A percentile compares a stretch with the other conserved stretches of the same genome.
These are phyloP conservation scores for Aleiodes testaceus DNA, from an alignment of 2,888 invertebrate genomes.

Conservation along the genomic window DNA sequence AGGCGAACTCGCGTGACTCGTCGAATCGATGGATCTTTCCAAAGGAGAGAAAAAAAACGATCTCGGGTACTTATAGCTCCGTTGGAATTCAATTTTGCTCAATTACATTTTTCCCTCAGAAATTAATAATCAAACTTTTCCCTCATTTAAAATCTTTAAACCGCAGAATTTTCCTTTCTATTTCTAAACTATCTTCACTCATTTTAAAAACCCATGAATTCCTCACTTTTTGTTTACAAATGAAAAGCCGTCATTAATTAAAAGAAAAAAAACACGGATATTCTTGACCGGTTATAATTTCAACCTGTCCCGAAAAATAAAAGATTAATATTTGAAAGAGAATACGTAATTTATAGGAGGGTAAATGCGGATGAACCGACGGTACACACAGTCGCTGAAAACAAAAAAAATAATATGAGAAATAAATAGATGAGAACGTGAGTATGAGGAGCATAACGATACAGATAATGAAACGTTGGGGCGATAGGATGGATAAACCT, in stretches of 20 bases:
- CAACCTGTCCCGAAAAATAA: not conserved
- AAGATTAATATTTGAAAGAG: not conserved
- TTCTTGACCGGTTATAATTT: not conserved
- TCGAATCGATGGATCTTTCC: constrained; percentile 43
- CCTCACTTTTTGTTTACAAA: too few species aligned
- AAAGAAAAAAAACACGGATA: not conserved
- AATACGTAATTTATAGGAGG: not conserved
- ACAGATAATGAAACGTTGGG: constrained; percentile 45
- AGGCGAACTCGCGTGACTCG: constrained; percentile 45
- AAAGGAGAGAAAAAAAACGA: not conserved
- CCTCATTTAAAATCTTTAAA: too few species aligned
- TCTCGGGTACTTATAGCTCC: constrained; percentile 19
- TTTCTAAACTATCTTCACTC: not conserved
- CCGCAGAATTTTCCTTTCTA: not conserved
- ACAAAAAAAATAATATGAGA: not conserved
- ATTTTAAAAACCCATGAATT: too few species aligned
- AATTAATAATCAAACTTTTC: too few species aligned
- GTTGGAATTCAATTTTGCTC: constrained; percentile 31
- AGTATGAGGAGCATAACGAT: constrained; percentile 29
- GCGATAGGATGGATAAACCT: constrained; percentile 45
- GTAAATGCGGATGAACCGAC: not conserved
- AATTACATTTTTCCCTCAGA: not conserved
- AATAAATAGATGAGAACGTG: constrained; percentile 29
- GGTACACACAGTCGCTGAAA: not conserved
- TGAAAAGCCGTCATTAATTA: not conserved